Base-by-base conservation (phyloP, 2,888 invertebrate species). In the Synergus itoensis region DNA sequence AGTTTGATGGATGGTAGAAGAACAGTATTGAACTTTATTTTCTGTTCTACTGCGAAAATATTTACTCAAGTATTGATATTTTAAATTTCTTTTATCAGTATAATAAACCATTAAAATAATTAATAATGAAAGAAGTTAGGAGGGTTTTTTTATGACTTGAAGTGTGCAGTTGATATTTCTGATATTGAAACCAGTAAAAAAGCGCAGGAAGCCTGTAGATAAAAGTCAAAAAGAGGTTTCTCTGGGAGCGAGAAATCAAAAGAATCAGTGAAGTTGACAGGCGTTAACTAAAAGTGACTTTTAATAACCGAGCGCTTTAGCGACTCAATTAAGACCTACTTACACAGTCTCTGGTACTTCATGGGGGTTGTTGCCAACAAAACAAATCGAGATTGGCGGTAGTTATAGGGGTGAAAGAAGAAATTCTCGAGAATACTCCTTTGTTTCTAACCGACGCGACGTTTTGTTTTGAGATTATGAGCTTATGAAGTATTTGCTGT, bases 401-500 rank as follows among this genome's bases (percentile, higher is more conserved):
- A 18, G 41, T 67, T 69, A 28, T 69, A 48, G 14, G 48, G 28
- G 48, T 53, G 43, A 48, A 77, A 78, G 79, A 80, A 67, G 82
- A 80, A 57, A 65, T 77, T 45, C 40, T 78, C 80, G 76, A 67
- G 65, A 75, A 64, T 76, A 81, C 65, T 83, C 81, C 81, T 84
- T 86, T 88, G 85, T 85, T 87, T 86, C 85, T 81, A 75, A 80
- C 79, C 77, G 81, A 77, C 73, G 69, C 76, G 53, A 73, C 73
- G 85, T 85, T 88, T 88, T 87, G 87, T 89, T 87, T 83, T 79
- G 76, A 85, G 88, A 88, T 89, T 89, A 89, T 82, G 85, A 86
- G 88, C 86, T 90, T 88, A 89, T 87, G 84, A 89, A 89, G 86
- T 87, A 88, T 87, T 88, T 85, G 80, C 84, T 85, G 86, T 89